A percentile compares a stretch with the other conserved stretches of the same genome.
Conservation (phyloP, 2,113 vertebrate genomes). For the Odontophorus gujanensis region DNA sequence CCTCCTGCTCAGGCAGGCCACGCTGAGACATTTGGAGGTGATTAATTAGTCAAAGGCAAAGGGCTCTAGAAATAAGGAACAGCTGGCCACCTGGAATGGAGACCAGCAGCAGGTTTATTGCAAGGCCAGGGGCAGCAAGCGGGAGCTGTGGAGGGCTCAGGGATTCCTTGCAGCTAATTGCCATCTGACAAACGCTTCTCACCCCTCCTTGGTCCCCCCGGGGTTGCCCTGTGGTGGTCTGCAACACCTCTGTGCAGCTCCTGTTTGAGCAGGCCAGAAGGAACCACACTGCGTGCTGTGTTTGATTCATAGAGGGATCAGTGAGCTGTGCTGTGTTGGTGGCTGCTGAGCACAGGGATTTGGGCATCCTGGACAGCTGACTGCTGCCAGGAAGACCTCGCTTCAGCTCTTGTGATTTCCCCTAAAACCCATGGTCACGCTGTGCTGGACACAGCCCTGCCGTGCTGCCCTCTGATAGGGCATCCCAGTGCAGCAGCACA, state of each 20-base stretch:
- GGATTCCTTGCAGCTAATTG: slow-evolving; percentile 23
- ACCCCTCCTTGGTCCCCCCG: not conserved
- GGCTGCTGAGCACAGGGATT: not conserved
- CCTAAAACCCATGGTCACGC: not conserved
- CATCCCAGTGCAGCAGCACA: no score
- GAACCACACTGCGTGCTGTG: not conserved
- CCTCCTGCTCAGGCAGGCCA: not conserved
- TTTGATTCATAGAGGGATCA: not conserved
- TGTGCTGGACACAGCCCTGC: not conserved
- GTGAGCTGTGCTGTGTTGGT: not conserved
- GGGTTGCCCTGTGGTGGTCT: not conserved
- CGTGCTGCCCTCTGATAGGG: not conserved
- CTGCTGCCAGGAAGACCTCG: not conserved
- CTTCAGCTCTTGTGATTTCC: not conserved
- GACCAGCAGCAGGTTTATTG: slow-evolving; percentile 13
- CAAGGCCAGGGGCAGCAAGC: not conserved
- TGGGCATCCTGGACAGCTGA: not conserved
- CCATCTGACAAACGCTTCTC: not conserved
- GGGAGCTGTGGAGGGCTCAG: not conserved
- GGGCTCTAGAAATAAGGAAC: slow-evolving; percentile 46
- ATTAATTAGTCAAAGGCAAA: slow-evolving; percentile 61
- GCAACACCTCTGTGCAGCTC: not conserved
- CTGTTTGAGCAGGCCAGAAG: not conserved
- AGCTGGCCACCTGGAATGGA: slow-evolving; percentile 24
- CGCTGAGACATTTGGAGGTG: slow-evolving; percentile 44